Conservation (phyloP, 2,797 vertebrate species). For the Pteropus rufus region DNA sequence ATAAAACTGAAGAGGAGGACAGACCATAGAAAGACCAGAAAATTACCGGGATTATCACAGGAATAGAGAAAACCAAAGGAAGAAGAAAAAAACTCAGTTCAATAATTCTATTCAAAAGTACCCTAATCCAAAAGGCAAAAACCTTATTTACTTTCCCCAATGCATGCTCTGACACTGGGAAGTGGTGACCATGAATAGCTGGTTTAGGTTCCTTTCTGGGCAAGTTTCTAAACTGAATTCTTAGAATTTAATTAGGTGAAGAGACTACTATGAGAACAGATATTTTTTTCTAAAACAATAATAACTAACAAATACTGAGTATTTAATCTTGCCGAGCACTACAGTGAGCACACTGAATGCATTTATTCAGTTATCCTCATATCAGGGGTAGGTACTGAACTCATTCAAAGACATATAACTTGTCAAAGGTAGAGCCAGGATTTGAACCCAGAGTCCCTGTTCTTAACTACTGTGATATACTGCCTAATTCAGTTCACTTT, state of each 20-base stretch:
- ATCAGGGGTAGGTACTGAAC: neutral
- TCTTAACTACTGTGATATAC: neutral
- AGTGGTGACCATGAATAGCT: neutral
- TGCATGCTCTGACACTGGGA: neutral
- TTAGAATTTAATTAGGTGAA: neutral
- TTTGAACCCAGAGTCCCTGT: neutral
- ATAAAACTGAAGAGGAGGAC: neutral
- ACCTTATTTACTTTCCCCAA: neutral
- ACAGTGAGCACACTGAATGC: neutral
- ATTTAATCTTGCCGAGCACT: neutral
- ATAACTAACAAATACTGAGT: neutral
- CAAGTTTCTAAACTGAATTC: neutral
- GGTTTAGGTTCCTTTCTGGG: neutral
- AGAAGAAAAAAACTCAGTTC: neutral
- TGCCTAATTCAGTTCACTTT: neutral
- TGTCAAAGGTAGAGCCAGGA: neutral
- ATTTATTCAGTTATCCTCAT: neutral
- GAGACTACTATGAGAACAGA: neutral
- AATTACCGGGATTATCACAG: neutral
- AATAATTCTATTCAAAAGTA: neutral
- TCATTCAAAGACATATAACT: neutral
- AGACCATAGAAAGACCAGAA: neutral
- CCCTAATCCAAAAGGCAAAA: neutral
- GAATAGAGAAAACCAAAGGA: neutral
- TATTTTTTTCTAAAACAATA: neutral